Conservation (phyloP, 2,113 vertebrate genomes). For the Macrotus californicus region DNA sequence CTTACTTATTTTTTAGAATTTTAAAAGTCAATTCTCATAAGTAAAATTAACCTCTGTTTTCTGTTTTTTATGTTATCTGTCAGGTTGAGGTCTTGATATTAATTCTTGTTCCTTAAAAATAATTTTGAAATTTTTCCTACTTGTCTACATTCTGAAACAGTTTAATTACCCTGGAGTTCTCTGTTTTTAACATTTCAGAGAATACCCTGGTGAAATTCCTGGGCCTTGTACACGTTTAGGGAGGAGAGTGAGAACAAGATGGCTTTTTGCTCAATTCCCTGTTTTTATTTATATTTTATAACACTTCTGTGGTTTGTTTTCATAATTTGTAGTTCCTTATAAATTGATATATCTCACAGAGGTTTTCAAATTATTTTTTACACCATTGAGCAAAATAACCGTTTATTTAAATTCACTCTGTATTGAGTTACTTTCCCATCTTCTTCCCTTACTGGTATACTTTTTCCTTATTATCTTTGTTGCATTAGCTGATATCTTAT, state of each 20-base stretch:
- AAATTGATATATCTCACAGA: not conserved
- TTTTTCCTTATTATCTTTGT: not conserved
- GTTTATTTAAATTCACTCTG: not conserved
- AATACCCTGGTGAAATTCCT: not conserved
- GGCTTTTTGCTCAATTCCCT: not conserved
- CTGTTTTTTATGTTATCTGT: not conserved
- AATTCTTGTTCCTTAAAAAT: not conserved
- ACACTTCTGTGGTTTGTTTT: not conserved
- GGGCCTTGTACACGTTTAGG: not conserved
- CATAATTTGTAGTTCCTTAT: not conserved
- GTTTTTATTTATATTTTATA: constrained; percentile 14
- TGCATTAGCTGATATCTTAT: not conserved
- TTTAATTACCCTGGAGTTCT: not conserved
- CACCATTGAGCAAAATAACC: not conserved
- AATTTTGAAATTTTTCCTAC: not conserved
- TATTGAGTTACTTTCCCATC: not conserved
- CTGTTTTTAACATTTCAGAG: constrained; percentile 23
- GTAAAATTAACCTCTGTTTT: constrained; percentile 12
- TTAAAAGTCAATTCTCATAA: not conserved
- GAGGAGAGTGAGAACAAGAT: not conserved
- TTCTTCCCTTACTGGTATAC: not conserved
- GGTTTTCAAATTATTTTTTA: constrained; percentile 12
- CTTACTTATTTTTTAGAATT: constrained; percentile 3
- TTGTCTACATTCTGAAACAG: not conserved
- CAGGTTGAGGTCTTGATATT: not conserved